Conservation (phyloP, 2,888 invertebrate genomes). For the Capitulum mitella region DNA sequence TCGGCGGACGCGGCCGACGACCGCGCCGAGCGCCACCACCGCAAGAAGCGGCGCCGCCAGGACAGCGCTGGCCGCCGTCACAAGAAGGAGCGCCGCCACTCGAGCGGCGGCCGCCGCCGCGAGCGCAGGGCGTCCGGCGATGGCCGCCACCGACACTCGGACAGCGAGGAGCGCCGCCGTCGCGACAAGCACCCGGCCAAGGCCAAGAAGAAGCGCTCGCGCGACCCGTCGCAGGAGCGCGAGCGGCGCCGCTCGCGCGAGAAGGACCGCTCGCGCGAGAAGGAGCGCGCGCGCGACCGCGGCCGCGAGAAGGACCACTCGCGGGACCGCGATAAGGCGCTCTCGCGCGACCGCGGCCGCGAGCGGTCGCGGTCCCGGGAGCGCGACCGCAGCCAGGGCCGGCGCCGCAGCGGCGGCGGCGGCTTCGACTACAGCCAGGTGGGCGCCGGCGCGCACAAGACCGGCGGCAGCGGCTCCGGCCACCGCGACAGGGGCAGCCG, state of each 20-base stretch:
- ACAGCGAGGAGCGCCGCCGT: neutral
- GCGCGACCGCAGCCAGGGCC: neutral
- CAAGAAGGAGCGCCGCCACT: slow-evolving; percentile 9
- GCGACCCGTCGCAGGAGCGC: neutral
- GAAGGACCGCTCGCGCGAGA: neutral
- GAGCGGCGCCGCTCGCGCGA: neutral
- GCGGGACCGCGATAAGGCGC: neutral
- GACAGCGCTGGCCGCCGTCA: neutral
- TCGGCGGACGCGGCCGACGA: neutral
- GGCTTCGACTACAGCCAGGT: slow-evolving; percentile 1
- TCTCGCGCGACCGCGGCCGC: neutral
- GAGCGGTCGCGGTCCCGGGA: neutral
- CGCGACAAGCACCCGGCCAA: neutral
- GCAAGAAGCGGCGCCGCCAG: neutral
- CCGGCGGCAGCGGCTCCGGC: neutral
- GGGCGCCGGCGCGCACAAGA: neutral
- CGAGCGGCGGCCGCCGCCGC: neutral
- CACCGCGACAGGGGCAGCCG: neutral
- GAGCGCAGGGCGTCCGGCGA: neutral
- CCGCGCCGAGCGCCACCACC: neutral
- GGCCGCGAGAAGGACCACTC: neutral
- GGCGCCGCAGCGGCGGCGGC: slow-evolving; percentile 10
- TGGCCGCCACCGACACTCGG: neutral
- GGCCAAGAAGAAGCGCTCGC: neutral
- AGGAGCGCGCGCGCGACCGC: neutral